Conservation (phyloP, 2,888 invertebrate genomes). For the Ormyrus labotus region DNA sequence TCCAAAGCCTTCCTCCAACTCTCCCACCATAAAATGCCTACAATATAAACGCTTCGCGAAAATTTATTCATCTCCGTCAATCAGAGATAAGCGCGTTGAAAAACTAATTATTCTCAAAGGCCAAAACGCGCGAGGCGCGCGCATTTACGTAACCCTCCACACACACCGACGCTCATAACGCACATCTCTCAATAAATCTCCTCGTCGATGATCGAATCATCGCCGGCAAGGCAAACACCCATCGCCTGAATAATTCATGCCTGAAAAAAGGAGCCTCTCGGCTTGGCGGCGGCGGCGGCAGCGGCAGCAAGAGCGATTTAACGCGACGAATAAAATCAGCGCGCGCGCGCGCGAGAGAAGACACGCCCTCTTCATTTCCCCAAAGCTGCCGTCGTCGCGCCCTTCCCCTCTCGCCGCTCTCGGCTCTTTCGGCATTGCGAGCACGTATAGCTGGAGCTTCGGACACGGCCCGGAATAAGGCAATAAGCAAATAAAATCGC, state of each 20-base stretch:
- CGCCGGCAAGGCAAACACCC: background rate
- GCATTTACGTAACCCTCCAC: background rate
- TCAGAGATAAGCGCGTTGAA: too few species aligned
- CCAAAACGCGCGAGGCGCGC: background rate
- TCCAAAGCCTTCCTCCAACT: too few species aligned
- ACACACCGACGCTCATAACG: too few species aligned
- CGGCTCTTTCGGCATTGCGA: slow-evolving; percentile 59
- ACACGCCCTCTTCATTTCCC: slow-evolving; percentile 53
- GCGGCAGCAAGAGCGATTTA: slow-evolving; percentile 36
- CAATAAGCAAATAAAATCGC: slow-evolving; percentile 68
- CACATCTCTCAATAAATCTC: too few species aligned
- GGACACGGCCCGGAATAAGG: slow-evolving; percentile 61
- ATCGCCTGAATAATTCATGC: slow-evolving; percentile 29
- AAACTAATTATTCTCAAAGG: too few species aligned
- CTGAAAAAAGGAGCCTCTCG: background rate
- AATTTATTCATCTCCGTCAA: too few species aligned
- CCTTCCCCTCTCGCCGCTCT: slow-evolving; percentile 51
- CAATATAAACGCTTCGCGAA: too few species aligned
- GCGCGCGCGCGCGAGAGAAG: slow-evolving; percentile 16
- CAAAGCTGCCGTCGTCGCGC: slow-evolving; percentile 11
- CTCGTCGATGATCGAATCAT: slow-evolving; percentile 12
- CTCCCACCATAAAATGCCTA: too few species aligned
- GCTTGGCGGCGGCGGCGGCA: background rate
- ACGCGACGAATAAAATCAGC: slow-evolving; percentile 43
- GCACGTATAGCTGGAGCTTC: slow-evolving; percentile 52